These are phyloP conservation scores for Bolborhynchus lineola DNA, from an alignment of 2,113 vertebrate genomes.

Conservation along the genomic window DNA sequence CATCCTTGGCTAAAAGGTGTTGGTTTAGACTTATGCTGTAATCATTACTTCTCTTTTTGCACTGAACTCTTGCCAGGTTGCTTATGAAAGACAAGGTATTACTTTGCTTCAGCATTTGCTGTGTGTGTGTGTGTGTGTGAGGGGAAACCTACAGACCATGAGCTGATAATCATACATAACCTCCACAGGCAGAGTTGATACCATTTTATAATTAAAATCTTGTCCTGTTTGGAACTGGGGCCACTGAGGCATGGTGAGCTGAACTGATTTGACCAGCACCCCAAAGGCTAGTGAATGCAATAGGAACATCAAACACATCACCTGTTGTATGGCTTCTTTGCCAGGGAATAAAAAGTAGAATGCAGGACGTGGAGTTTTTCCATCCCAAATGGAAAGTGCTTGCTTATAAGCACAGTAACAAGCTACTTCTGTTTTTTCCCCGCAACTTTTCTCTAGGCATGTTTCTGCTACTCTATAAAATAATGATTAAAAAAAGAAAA, in stretches of 20 bases:
- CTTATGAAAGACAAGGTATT: neutral
- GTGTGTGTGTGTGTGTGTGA: neutral
- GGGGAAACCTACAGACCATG: neutral
- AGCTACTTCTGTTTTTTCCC: neutral
- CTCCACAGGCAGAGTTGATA: accelerated
- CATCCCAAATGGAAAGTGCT: neutral
- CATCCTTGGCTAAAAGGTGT: neutral
- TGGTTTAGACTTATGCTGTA: neutral
- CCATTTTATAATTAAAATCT: neutral
- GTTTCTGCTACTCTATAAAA: neutral
- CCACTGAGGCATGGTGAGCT: neutral
- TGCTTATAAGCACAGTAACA: neutral
- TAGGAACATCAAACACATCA: neutral
- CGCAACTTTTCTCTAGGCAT: neutral
- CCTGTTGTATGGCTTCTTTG: neutral
- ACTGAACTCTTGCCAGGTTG: neutral
- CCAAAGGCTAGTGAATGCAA: neutral
- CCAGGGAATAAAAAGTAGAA: neutral
- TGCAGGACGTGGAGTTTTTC: neutral
- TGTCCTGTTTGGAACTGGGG: neutral
- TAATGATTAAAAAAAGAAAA: neutral
- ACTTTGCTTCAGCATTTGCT: neutral
- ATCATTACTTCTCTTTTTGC: neutral
- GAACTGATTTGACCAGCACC: neutral
- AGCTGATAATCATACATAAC: neutral